Evolutionary conservation across 2,888 invertebrate genomes (phyloP).

Genomic region (Chelonus formosanus): DNA sequence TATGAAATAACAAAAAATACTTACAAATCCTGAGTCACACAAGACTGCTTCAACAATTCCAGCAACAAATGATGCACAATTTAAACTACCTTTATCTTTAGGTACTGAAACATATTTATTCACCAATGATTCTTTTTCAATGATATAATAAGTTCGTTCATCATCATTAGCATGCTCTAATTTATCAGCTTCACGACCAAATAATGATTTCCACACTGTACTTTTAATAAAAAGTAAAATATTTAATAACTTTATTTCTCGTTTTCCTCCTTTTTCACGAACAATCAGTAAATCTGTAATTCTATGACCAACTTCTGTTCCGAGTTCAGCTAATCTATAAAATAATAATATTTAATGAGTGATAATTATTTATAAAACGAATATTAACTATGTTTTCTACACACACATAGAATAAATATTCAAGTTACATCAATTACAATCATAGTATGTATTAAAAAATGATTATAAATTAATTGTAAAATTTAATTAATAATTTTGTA

Average conservation of each 20-base stretch:
- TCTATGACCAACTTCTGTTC: conserved; percentile 93
- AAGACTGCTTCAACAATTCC: conserved; percentile 97
- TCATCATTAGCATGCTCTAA: conserved; percentile 98
- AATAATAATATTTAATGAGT: conserved; percentile 15
- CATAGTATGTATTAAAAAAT: neutral
- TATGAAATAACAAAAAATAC: conserved; percentile 61
- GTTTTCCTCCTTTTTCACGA: conserved; percentile 90
- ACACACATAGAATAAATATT: too few relatives aligned
- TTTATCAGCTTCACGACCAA: conserved; percentile 98
- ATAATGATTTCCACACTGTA: conserved; percentile 96
- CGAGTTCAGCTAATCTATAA: conserved; percentile 89
- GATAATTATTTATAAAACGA: too few relatives aligned
- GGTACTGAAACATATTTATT: conserved; percentile 98
- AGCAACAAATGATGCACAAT: conserved; percentile 98
- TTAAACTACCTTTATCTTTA: conserved; percentile 95
- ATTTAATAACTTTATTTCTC: conserved; percentile 94
- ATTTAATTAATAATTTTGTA: conserved; percentile 17
- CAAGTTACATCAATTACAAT: too few relatives aligned
- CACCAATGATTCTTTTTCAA: conserved; percentile 97
- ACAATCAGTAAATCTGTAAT: conserved; percentile 93
- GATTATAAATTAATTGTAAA: conserved; percentile 26
- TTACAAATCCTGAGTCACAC: conserved; percentile 94
- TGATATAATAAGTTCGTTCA: conserved; percentile 96
- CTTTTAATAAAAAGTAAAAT: conserved; percentile 96
- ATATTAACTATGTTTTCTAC: too few relatives aligned